Percentiles rank a stretch among this genome's conserved stretches.
These are phyloP conservation scores for Arion vulgaris DNA, from an alignment of 1,140 invertebrate genomes.

Conservation along the genomic window DNA sequence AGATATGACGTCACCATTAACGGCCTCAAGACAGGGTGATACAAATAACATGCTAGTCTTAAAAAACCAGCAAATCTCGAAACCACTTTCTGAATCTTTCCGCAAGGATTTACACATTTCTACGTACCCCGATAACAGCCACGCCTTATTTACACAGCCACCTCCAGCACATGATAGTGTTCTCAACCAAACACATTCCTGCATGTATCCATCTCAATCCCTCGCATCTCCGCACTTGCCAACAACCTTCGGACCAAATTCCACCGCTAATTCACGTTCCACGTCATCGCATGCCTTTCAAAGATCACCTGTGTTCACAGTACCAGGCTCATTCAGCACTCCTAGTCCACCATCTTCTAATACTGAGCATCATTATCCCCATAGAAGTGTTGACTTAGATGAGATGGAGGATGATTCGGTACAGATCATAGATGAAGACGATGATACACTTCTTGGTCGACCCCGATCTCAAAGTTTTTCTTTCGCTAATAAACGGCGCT, in stretches of 20 bases:
- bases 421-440: not conserved
- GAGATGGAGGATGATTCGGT: not conserved
- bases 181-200: not conserved
- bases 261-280: not conserved
- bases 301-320: not conserved
- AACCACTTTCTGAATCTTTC: not conserved
- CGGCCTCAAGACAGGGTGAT: not conserved
- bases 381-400: not conserved
- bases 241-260: not conserved
- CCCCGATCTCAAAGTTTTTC: not conserved
- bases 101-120: not conserved
- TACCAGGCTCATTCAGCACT: not conserved
- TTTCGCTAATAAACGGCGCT: not conserved
- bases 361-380: not conserved
- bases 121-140: not conserved
- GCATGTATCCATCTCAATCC: not conserved
- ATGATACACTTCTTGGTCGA: not conserved
- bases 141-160: not conserved
- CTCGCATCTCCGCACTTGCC: not conserved
- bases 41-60: not conserved
- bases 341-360: not conserved
- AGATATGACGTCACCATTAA: not conserved
- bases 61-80: not conserved
- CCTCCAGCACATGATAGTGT: not conserved
- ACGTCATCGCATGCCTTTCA: not conserved